These are phyloP conservation scores for Theodoxus fluviatilis DNA, from an alignment of 2,888 invertebrate genomes.

Conservation along the genomic window DNA sequence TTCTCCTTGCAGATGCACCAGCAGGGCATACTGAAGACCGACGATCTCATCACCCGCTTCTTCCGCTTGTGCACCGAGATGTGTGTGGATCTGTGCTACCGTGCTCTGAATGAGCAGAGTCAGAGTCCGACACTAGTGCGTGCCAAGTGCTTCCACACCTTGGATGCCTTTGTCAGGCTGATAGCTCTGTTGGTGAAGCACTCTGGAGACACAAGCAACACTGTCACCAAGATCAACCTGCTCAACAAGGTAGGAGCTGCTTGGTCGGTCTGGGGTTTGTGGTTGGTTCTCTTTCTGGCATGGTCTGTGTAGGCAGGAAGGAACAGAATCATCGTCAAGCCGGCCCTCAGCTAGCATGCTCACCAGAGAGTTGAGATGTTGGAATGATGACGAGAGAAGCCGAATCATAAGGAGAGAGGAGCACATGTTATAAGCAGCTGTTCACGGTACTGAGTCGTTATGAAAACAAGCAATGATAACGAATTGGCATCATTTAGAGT, in stretches of 20 bases:
- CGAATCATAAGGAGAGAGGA: no score
- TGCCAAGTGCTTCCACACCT: slow-evolving; percentile 91
- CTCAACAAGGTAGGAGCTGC: slow-evolving; percentile 89
- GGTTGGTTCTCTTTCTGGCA: no score
- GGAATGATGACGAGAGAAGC: no score
- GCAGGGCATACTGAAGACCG: slow-evolving; percentile 94
- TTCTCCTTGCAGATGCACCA: slow-evolving; percentile 80
- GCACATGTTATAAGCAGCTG: no score
- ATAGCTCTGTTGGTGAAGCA: slow-evolving; percentile 91
- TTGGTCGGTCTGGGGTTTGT: no score
- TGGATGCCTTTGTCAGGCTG: slow-evolving; percentile 93
- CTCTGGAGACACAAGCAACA: slow-evolving; percentile 73
- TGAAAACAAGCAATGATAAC: no score
- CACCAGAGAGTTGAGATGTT: no score
- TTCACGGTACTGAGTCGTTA: no score
- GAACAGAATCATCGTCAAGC: no score
- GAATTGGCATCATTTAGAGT: no score
- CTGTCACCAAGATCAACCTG: slow-evolving; percentile 94
- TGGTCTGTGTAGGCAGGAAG: no score
- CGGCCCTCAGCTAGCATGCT: no score
- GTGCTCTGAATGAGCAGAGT: slow-evolving; percentile 77
- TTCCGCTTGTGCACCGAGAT: slow-evolving; percentile 95
- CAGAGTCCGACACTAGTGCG: slow-evolving; percentile 73
- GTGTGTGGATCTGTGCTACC: slow-evolving; percentile 93
- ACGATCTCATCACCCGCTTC: slow-evolving; percentile 95